Percentiles rank a stretch among this genome's conserved stretches.
Evolutionary conservation across 2,797 vertebrate species (phyloP).

Genomic region (Hephaestus fuliginosus): DNA sequence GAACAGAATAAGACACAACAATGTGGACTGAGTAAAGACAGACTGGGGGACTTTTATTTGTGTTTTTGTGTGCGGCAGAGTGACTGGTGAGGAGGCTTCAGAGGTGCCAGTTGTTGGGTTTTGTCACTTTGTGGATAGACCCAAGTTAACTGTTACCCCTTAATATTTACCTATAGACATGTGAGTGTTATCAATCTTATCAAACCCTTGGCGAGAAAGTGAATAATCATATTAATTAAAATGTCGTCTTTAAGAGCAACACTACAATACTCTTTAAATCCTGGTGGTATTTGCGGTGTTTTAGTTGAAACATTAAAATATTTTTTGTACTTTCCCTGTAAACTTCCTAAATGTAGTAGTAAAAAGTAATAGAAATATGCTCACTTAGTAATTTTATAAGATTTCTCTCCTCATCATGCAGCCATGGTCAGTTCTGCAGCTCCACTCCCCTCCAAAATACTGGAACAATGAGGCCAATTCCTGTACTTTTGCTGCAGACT

Average conservation of each 20-base stretch:
- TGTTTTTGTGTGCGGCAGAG: neutral
- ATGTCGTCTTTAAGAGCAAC: neutral
- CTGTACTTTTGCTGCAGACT: too few species aligned
- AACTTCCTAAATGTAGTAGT: too few species aligned
- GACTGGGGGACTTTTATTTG: conserved; percentile 17
- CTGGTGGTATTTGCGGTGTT: neutral
- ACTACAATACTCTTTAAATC: neutral
- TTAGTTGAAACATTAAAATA: neutral
- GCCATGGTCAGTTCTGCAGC: conserved; percentile 42
- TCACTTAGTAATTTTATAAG: neutral
- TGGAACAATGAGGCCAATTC: too few species aligned
- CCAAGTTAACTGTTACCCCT: too few species aligned
- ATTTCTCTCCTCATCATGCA: neutral
- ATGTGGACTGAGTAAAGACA: conserved; percentile 49
- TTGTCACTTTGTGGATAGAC: too few species aligned
- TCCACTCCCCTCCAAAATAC: too few species aligned
- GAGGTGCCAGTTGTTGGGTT: too few species aligned
- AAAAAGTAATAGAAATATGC: neutral
- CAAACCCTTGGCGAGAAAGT: too few species aligned
- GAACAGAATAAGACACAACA: conserved; percentile 51
- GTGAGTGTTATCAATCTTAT: too few species aligned
- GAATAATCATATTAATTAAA: too few species aligned
- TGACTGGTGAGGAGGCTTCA: neutral
- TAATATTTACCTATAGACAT: too few species aligned
- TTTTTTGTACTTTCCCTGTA: neutral